Base-by-base conservation (phyloP, 2,888 invertebrate species). In the Gisinianus flammeolus region DNA sequence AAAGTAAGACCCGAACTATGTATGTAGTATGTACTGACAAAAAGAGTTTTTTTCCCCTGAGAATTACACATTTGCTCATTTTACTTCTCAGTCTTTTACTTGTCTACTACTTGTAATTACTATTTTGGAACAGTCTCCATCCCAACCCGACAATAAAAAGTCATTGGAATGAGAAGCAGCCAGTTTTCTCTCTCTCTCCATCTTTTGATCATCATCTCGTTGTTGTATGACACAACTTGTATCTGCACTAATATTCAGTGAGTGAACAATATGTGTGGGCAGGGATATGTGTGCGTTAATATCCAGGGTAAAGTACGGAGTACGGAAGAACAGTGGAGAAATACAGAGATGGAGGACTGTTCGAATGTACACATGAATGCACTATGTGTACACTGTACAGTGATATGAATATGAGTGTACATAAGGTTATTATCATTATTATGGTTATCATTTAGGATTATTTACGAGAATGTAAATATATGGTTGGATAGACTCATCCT, bases 361-460 rank as follows among this genome's bases (percentile, higher is more conserved):
- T n/a, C n/a, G n/a, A n/a, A n/a, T n/a, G n/a, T n/a, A n/a, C n/a
- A n/a, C n/a, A n/a, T n/a, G n/a, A 56, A 56, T 56, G 56, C 16
- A 56, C 22, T 6, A 56, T 44, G 16, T 56, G 56, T 56, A 56
- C 56, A 56, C 56, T n/a, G 8, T 62, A 56, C 56, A 6, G n/a
- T 62, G 24, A 35, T 35, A 12, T 35, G 35, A 35, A 79, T 30
- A 68, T 76, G 76, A 66, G 35, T 35, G 66, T 56, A 64, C 54
- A 79, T 64, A 64, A 56, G 16, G 30, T 35, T 44, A 33, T 73
- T 66, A 64, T 69, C 64, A 66, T 76, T 30, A 78, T 78, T 78
- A 78, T 69, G 68, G 68, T 72, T 52, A 72, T 70, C 77, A 70
- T 77, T 77, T 77, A 76, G 66, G 66, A 66, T 74, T 66, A 74